phyloP scores from a whole-genome alignment of 2,888 invertebrate genomes.

The Temnothorax rugatulus region DNA sequence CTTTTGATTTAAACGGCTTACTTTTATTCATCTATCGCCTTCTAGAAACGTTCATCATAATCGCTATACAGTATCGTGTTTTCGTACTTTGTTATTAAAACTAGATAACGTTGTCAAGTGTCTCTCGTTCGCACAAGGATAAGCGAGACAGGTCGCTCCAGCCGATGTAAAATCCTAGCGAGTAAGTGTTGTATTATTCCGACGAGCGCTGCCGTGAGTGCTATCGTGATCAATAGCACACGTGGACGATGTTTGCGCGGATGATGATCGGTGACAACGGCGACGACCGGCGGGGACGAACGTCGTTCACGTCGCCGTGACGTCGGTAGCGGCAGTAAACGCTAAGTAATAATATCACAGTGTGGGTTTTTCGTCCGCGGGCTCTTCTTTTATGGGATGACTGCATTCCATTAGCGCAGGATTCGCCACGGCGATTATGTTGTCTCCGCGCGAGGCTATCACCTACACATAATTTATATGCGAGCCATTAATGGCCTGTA shows the following conservation, averaged over 20 bases:
- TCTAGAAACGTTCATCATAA: constrained; percentile 48
- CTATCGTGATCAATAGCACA: constrained; percentile 49
- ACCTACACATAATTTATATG: constrained; percentile 87
- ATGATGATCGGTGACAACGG: constrained; percentile 48
- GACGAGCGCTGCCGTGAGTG: constrained; percentile 56
- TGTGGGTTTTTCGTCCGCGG: constrained; percentile 83
- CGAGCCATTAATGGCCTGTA: background rate
- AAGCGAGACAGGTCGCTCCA: background rate
- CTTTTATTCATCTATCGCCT: constrained; percentile 55
- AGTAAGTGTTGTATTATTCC: constrained; percentile 5
- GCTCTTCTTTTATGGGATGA: constrained; percentile 85
- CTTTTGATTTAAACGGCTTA: constrained; percentile 64
- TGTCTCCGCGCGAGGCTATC: constrained; percentile 94
- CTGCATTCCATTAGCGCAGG: constrained; percentile 90
- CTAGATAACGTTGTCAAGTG: constrained; percentile 59
- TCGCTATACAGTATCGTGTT: constrained; percentile 51
- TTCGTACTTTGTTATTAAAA: constrained; percentile 44
- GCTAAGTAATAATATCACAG: constrained; percentile 80
- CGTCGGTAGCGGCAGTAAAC: constrained; percentile 48
- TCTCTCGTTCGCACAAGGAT: constrained; percentile 28
- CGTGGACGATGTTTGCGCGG: constrained; percentile 37
- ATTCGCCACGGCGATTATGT: constrained; percentile 96
- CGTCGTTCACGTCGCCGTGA: constrained; percentile 9
- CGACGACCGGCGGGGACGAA: background rate
- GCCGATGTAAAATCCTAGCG: constrained; percentile 45